Base-by-base conservation (phyloP, 2,113 vertebrate genomes). In the Sceloporus tristichus region DNA sequence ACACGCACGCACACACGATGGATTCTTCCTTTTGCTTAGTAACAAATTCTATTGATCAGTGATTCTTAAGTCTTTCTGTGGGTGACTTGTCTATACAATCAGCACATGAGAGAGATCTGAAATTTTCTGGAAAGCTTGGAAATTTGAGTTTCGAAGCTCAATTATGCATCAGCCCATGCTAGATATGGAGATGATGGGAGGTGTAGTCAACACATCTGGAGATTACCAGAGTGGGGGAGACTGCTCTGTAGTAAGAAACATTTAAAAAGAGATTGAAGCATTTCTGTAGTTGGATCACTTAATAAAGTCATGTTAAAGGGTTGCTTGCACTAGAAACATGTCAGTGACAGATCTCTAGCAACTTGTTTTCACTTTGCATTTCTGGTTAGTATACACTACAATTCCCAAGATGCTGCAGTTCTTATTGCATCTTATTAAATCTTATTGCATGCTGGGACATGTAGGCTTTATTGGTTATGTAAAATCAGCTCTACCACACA, bases 261-360 rank as follows among this genome's bases (percentile, higher is more conserved):
- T 59, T 40, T 66, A 5, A 1, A 75, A 25, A 74, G 38, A 18
- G 5, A n/a, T 7, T 1, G 7, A 82, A 86, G 4, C 0, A 23
- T 0, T 0, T 85, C 66, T 85, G 56, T 23, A 71, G 66, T 34
- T 71, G 34, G 53, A 87, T 68, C 75, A 84, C 0, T 0, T 79
- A 86, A 40, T 48, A 29, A 88, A 77, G 79, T 91, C 91, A 65
- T 82, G 6, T 70, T 34, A 70, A 79, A 82, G 53, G 38, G 34
- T 8, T 79, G 5, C 18, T 73, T 92, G 85, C 68, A 87, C 74
- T 66, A 87, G 70, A 87, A 90, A 90, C 34, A 19, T 88, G 40
- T 78, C 21, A 9, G 54, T 11, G n/a, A 19, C 68, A 91, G 23
- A 85, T 56, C 14, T 74, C 40, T 62, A 88, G 80, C 13, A 79